phyloP scores from a whole-genome alignment of 2,888 invertebrate genomes.

The Belgica antarctica region DNA sequence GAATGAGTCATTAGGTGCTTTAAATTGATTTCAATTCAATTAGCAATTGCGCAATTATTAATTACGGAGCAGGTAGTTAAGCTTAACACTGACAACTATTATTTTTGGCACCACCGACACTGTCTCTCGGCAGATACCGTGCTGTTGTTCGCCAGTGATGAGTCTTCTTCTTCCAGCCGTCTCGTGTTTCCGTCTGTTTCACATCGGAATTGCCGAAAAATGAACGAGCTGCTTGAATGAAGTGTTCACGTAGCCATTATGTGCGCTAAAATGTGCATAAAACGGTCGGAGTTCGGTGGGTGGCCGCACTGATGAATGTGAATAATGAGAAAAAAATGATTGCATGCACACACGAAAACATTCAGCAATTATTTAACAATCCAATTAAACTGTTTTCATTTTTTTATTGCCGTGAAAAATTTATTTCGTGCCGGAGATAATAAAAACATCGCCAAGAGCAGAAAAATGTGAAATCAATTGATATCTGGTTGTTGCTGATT shows the following conservation, averaged over 20 bases:
- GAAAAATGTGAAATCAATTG: constrained; percentile 42
- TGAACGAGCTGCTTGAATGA: neutral
- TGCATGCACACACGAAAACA: neutral
- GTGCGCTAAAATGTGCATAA: neutral
- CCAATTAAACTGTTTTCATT: constrained; percentile 14
- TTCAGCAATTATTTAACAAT: constrained; percentile 21
- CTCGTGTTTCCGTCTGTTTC: too few relatives aligned
- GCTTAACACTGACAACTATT: constrained; percentile 4
- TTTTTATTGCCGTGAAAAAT: neutral
- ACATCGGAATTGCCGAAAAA: too few relatives aligned
- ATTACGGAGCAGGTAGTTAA: constrained; percentile 22
- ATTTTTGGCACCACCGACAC: constrained; percentile 19
- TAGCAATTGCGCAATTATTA: constrained; percentile 41
- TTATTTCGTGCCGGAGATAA: constrained; percentile 23
- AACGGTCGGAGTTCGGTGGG: neutral
- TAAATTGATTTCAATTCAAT: constrained; percentile 40
- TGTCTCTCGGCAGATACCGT: too few relatives aligned
- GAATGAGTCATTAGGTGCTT: constrained; percentile 38
- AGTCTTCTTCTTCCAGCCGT: too few relatives aligned
- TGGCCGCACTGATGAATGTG: too few relatives aligned
- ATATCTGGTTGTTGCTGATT: constrained; percentile 43
- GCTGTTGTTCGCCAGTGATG: too few relatives aligned
- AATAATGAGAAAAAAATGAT: neutral
- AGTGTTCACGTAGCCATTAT: constrained; percentile 1
- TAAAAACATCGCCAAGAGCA: constrained; percentile 17